A percentile compares a stretch with the other conserved stretches of the same genome.
Conservation (phyloP, 2,113 vertebrate species). For the Athene noctua region DNA sequence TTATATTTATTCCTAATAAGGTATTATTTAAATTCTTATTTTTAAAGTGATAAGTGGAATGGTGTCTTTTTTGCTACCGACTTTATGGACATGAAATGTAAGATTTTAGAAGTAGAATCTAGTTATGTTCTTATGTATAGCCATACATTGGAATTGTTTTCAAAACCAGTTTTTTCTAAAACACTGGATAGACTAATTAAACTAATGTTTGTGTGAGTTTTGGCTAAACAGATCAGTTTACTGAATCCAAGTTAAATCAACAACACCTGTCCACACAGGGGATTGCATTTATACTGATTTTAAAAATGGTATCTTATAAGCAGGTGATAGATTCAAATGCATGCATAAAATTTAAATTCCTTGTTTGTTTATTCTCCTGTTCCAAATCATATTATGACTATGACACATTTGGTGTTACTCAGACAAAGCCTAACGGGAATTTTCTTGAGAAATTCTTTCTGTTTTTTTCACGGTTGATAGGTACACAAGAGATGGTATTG, state of each 20-base stretch:
- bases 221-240: background rate
- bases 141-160: background rate
- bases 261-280: background rate
- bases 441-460: background rate
- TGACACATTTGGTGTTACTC: background rate
- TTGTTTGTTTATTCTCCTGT: background rate
- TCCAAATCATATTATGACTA: background rate
- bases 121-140: background rate
- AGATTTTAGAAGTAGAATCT: background rate
- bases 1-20: background rate
- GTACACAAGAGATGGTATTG: background rate
- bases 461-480: rapidly evolving
- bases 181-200: background rate
- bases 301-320: background rate
- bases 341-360: background rate
- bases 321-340: background rate
- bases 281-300: background rate
- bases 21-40: background rate
- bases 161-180: background rate
- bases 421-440: background rate
- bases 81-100: background rate
- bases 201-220: background rate
- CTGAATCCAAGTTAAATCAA: background rate
- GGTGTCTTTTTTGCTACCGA: background rate
- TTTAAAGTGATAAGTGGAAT: background rate